A percentile compares a stretch with the other conserved stretches of the same genome.
Evolutionary conservation across 2,797 vertebrate species (phyloP).

Genomic region (Bucorvus abyssinicus): DNA sequence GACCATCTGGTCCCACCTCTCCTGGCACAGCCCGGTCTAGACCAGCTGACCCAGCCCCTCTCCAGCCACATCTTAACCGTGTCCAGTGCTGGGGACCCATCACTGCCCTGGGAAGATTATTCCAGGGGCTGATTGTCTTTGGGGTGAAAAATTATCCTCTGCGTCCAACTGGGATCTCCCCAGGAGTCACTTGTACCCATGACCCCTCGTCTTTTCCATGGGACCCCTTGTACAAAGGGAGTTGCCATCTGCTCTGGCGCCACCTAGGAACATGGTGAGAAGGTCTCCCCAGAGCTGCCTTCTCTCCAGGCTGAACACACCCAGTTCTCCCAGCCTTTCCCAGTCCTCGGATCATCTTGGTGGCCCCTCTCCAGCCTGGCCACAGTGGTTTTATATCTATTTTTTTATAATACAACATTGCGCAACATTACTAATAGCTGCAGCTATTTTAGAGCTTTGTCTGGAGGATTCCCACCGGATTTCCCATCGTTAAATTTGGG

Average conservation of each 20-base stretch:
- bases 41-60: too few relatives aligned
- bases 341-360: too few relatives aligned
- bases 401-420: not conserved
- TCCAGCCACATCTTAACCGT: not conserved
- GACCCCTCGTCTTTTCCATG: too few relatives aligned
- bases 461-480: too few relatives aligned
- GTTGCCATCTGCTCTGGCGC: not conserved
- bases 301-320: too few relatives aligned
- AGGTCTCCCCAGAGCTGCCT: not conserved
- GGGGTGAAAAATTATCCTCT: not conserved
- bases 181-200: not conserved
- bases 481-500: not conserved
- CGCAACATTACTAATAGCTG: not conserved
- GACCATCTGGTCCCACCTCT: too few relatives aligned
- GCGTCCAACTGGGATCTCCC: not conserved
- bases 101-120: not conserved
- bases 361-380: too few relatives aligned
- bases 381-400: rapidly evolving
- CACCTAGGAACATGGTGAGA: not conserved
- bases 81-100: not conserved
- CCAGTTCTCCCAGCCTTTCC: too few relatives aligned
- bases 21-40: not conserved
- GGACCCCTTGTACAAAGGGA: too few relatives aligned
- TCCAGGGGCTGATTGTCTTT: not conserved
- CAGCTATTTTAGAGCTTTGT: not conserved